Evolutionary conservation across 2,113 vertebrate species (phyloP), one percentile per base, ranked within the genome.

Genomic region (Cyphomyrus discorhynchus): DNA sequence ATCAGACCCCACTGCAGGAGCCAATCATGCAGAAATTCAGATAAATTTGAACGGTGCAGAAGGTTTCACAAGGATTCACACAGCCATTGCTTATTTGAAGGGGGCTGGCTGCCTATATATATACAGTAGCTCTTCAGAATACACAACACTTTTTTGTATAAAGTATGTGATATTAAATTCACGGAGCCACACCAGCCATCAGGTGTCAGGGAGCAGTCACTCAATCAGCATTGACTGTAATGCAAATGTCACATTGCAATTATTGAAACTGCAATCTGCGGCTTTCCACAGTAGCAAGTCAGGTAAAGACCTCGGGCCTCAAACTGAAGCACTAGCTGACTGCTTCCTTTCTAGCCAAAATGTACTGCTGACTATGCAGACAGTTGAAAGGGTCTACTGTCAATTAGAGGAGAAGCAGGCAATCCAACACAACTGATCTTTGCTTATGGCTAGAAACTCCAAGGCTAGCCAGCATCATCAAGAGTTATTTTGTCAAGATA

Each of bases 251-350:
- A 35, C 50, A 0, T n/a, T 35, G 50, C 85, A 53, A 8, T 86
- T 86, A 86, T 86, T 50, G n/a, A 86, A 86, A 86, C 35, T 86
- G 85, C n/a, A 86, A 86, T 50, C 85, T 19, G 49, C 5, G 2
- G n/a, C 46, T 53, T 52, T 8, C 85, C 47, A 17, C 53, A 50
- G 24, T 86, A 19, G 47, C 50, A 58, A 39, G 35, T 88, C 53
- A 66, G 39, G 86, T 19, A 19, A 35, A 24, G 66, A 7, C 88
- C 10, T 49, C 3, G 19, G n/a, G 9, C 39, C 42, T 82, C 77
- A 82, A 5, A 82, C 52, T 10, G 46, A 50, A 31, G 46, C n/a
- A 27, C 84, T 13, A 24, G 49, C 85, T 86, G 42, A 49, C 47
- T 77, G 27, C 31, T 52, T 47, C 88, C 62, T 80, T 80, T 89